These are phyloP conservation scores for Semicossyphus pulcher DNA, from an alignment of 2,113 vertebrate species.

Conservation along the genomic window DNA sequence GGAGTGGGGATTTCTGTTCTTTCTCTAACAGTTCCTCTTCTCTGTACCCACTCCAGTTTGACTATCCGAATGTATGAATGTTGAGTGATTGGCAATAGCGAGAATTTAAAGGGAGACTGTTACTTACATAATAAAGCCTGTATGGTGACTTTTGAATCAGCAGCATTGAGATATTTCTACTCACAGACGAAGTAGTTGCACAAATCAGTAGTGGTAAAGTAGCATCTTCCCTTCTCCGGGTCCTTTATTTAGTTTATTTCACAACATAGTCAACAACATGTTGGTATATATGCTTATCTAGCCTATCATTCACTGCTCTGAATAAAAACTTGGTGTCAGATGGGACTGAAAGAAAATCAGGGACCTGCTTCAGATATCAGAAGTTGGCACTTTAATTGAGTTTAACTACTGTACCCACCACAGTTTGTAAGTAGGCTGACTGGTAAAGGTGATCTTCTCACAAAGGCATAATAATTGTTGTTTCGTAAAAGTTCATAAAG, in stretches of 20 bases:
- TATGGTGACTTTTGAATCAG: constrained; percentile 56
- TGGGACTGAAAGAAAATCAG: constrained; percentile 64
- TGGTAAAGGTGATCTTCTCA: constrained; percentile 22
- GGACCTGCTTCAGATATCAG: constrained; percentile 59
- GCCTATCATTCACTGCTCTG: constrained; percentile 47
- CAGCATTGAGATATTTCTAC: constrained; percentile 72
- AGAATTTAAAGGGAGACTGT: constrained; percentile 34
- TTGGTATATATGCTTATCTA: constrained; percentile 27
- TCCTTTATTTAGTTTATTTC: constrained; percentile 62
- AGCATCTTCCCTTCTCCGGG: constrained; percentile 56
- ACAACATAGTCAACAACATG: constrained; percentile 56
- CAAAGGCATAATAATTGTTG: background rate
- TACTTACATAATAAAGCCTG: constrained; percentile 51
- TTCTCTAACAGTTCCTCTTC: constrained; percentile 30
- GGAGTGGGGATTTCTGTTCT: constrained; percentile 13
- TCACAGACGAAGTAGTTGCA: constrained; percentile 66
- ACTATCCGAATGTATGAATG: constrained; percentile 81
- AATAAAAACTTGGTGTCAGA: constrained; percentile 52
- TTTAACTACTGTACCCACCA: constrained; percentile 13
- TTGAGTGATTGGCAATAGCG: constrained; percentile 50
- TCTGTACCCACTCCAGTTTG: constrained; percentile 48
- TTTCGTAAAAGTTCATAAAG: background rate
- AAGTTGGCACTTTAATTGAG: constrained; percentile 50
- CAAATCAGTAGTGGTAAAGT: constrained; percentile 55
- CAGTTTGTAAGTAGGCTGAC: constrained; percentile 30